Evolutionary conservation across 2,888 invertebrate species (phyloP), one percentile per base, ranked within the genome.

Genomic region (Diaprepes abbreviatus): DNA sequence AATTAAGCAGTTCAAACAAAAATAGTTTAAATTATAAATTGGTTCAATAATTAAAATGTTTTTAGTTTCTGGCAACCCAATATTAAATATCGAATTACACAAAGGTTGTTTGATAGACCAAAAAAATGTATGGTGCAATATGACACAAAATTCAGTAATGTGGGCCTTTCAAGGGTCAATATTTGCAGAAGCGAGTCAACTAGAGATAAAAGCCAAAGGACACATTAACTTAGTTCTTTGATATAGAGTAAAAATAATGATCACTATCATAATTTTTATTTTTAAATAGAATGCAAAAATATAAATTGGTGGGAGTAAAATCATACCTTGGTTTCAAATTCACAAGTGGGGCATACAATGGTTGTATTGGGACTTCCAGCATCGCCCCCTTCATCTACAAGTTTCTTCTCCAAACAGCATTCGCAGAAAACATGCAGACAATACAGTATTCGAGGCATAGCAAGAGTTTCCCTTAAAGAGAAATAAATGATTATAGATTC

Each of bases 381-480:
- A 83, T 92, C 91, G 40, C 90, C 91, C 71, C 88, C 90, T 82
- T 91, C 91, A 78, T 90, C 90, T 73, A 90, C 88, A 80, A 93
- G 86, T 80, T 92, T 87, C 83, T 93, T 93, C 82, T 93, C 92
- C 80, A 98, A 88, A 85, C 97, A 98, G 75, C 90, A 89, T 86
- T 96, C 94, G 86, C 97, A 98, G 86, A 96, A 97, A 58, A 95
- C 95, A 87, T 98, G 97, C 83, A 98, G 91, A 85, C 97, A 98
- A 79, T 93, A 91, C 80, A 98, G 89, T 74, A 97, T 91, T 76
- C 95, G 91, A 70, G 97, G 97, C 82, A 91, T 89, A 83, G 89
- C 90, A 80, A 93, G 87, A 79, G 92, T 52, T 36, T 71, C 71
- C 16, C 73, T 50, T 14, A 21, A 10, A 5, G 24, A 24, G n/a